phyloP scores from a whole-genome alignment of 1,140 invertebrate species.

The Thereuonema tuberculata region DNA sequence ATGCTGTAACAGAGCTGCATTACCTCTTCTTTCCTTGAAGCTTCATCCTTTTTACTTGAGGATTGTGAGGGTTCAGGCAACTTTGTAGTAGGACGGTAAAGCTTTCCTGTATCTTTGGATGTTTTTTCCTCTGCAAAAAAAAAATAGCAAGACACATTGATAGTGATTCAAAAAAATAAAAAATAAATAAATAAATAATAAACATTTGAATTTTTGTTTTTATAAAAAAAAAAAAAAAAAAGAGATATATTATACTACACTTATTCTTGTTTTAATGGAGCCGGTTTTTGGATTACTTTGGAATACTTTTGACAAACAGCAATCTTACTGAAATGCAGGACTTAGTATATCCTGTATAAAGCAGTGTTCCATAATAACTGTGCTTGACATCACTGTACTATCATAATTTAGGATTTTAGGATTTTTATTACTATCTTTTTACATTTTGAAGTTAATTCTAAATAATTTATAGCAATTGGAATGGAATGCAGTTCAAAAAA shows the following conservation, averaged over 20 bases:
- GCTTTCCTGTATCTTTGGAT: constrained; percentile 66
- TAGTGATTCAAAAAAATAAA: background rate
- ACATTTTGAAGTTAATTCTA: too few species aligned
- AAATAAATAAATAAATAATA: background rate
- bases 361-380: too few species aligned
- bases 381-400: too few species aligned
- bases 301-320: background rate
- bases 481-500: background rate
- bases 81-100: constrained; percentile 85
- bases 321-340: too few species aligned
- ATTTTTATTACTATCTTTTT: too few species aligned
- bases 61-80: constrained; percentile 38
- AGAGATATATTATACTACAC: too few species aligned
- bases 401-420: too few species aligned
- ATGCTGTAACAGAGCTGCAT: too few species aligned
- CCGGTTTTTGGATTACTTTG: too few species aligned
- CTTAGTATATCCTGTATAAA: too few species aligned
- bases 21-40: constrained; percentile 37
- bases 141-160: constrained; percentile 10
- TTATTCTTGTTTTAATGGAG: too few species aligned
- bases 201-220: background rate
- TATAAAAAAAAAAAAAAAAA: too few species aligned
- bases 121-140: constrained; percentile 57
- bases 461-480: background rate
- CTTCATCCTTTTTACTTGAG: background rate